These are phyloP conservation scores for Thamnophis sirtalis DNA, from an alignment of 2,113 vertebrate genomes.

Conservation along the genomic window DNA sequence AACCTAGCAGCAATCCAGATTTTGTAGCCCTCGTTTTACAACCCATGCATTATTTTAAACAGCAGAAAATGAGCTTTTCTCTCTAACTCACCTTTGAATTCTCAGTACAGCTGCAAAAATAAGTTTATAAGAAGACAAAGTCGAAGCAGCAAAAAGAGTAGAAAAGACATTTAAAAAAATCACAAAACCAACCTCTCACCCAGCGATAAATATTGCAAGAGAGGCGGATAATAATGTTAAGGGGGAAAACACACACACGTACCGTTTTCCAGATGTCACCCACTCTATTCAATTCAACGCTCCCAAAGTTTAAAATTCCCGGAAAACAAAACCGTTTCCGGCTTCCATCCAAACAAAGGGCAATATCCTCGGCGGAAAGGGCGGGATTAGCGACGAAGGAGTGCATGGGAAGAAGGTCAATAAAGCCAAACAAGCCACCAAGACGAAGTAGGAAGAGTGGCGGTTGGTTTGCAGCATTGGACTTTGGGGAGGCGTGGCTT, in stretches of 20 bases:
- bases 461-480: not conserved
- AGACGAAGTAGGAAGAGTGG: rapidly evolving
- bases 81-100: not conserved
- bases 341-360: rapidly evolving
- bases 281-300: not conserved
- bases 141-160: not conserved
- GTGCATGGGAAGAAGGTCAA: not conserved
- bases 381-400: not conserved
- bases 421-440: too few relatives aligned
- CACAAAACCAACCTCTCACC: not conserved
- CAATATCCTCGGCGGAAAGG: rapidly evolving
- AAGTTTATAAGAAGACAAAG: not conserved
- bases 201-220: not conserved
- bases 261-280: not conserved
- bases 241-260: not conserved
- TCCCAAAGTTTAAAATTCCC: conserved; percentile 30
- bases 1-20: not conserved
- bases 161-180: not conserved
- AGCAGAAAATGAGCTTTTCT: not conserved
- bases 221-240: not conserved
- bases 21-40: not conserved
- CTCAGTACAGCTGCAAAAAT: not conserved
- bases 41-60: not conserved
- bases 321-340: not conserved
- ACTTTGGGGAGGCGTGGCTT: not conserved